Evolutionary conservation across 1,140 invertebrate genomes (phyloP), one percentile per base, ranked within the genome.

Genomic region (Zaprionus davidi): DNA sequence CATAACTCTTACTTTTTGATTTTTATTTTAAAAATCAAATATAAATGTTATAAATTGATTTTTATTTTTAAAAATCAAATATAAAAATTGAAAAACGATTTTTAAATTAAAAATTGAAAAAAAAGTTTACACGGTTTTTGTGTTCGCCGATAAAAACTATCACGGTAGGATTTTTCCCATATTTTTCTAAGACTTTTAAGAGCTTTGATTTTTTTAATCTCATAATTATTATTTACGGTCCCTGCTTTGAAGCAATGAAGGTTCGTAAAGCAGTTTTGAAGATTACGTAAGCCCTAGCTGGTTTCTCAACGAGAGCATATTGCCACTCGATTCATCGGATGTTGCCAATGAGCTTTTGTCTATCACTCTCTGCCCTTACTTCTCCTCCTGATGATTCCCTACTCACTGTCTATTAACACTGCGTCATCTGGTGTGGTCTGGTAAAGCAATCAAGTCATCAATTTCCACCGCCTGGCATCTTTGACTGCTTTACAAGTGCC

Each of bases 381-480:
- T 17, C 9, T 49, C 17, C 17, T 22, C 5, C 20, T 41, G 38
- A 11, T 34, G 31, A 34, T 3, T 11, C 31, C 31, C 46, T 7
- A 51, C 20, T 51, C 46, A 22, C n/a, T 20, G 57, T 6, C 28
- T 22, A 4, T 17, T 22, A 20, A n/a, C 71, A 51, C 67, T 57
- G 51, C 59, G 58, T 68, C 57, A 62, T 17, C 46, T 69, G 56
- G 15, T 31, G 22, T 22, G 12, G 3, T 20, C 24, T 57, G 36
- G 31, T 17, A 68, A 36, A 65, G 34, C 68, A 41, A 76, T 66
- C 60, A 49, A 53, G 46, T 57, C 73, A 87, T 87, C 84, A 78
- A 87, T 87, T 84, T 88, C 71, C 82, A 78, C 83, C 77, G 75
- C 1, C 5, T 26, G 71, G 72, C 70, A 78, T 68, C 78, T 79